Conservation (phyloP, 2,888 invertebrate genomes). For the Zygogramma bicolorata region DNA sequence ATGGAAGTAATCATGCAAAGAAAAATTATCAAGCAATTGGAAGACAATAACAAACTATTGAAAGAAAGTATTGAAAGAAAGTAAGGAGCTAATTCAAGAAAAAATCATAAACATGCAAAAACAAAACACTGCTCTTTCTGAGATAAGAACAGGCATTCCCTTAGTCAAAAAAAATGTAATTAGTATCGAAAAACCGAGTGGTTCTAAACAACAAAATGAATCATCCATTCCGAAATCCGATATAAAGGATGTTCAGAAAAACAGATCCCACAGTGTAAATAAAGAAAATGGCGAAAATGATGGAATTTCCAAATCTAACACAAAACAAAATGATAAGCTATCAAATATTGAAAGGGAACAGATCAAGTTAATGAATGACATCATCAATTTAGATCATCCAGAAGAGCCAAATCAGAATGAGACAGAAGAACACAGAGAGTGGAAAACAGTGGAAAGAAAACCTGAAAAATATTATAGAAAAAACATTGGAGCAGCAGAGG, state of each 20-base stretch:
- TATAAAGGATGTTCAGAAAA: not conserved
- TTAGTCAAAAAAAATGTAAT: not conserved
- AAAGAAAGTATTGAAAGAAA: not conserved
- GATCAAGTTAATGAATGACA: slow-evolving; percentile 12
- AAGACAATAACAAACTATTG: not conserved
- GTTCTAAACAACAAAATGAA: not conserved
- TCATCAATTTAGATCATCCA: slow-evolving; percentile 4
- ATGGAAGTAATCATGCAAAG: not conserved
- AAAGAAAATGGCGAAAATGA: not conserved
- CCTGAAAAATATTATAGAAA: too few relatives aligned
- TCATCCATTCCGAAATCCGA: not conserved
- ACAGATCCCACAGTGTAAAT: not conserved
- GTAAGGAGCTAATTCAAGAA: not conserved
- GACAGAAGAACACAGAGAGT: slow-evolving; percentile 6
- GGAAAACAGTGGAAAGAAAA: not conserved
- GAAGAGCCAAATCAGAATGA: slow-evolving; percentile 10
- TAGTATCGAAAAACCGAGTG: not conserved
- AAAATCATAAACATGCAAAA: not conserved
- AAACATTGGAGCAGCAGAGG: slow-evolving; percentile 6
- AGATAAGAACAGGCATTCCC: not conserved
- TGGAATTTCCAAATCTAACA: not conserved
- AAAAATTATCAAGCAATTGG: not conserved
- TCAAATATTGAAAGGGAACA: slow-evolving; percentile 10
- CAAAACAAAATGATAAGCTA: slow-evolving; percentile 16
- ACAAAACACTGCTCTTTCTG: not conserved